These are phyloP conservation scores for Dryobotodes eremita DNA, from an alignment of 2,888 invertebrate species.

Conservation along the genomic window DNA sequence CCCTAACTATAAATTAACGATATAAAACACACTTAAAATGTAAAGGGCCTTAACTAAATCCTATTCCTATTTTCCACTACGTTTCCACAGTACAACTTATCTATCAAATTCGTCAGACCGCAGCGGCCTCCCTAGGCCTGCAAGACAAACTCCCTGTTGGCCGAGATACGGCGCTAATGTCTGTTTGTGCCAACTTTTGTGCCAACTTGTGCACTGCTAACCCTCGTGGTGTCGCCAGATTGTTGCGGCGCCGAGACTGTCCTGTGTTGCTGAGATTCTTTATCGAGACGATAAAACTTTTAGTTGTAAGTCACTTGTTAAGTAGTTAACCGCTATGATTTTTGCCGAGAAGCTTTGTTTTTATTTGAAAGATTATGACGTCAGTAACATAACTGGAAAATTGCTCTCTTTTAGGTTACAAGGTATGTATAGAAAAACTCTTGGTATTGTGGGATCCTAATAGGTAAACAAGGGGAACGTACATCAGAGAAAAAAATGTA, in stretches of 20 bases:
- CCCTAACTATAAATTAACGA: background rate
- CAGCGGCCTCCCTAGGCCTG: conserved; percentile 35
- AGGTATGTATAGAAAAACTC: too few species aligned
- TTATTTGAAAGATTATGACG: background rate
- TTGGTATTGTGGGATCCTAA: background rate
- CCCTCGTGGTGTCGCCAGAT: conserved; percentile 53
- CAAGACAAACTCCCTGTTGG: conserved; percentile 65
- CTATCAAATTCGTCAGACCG: conserved; percentile 12
- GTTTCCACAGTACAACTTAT: conserved; percentile 4
- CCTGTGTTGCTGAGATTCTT: conserved; percentile 40
- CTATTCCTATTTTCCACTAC: background rate
- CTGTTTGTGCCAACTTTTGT: conserved; percentile 67
- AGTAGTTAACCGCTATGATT: conserved; percentile 10
- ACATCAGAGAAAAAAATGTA: background rate
- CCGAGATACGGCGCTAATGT: conserved; percentile 69
- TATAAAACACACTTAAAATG: background rate
- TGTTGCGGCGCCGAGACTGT: conserved; percentile 53
- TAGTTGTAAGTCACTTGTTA: conserved; percentile 39
- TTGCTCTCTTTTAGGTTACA: background rate
- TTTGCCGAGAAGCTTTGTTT: background rate
- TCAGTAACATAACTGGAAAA: background rate
- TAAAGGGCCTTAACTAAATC: background rate
- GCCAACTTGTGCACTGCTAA: conserved; percentile 49
- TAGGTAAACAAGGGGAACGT: background rate
- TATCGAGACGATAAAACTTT: conserved; percentile 54